phyloP scores from a whole-genome alignment of 2,113 vertebrate species.

The Oryzias celebensis region DNA sequence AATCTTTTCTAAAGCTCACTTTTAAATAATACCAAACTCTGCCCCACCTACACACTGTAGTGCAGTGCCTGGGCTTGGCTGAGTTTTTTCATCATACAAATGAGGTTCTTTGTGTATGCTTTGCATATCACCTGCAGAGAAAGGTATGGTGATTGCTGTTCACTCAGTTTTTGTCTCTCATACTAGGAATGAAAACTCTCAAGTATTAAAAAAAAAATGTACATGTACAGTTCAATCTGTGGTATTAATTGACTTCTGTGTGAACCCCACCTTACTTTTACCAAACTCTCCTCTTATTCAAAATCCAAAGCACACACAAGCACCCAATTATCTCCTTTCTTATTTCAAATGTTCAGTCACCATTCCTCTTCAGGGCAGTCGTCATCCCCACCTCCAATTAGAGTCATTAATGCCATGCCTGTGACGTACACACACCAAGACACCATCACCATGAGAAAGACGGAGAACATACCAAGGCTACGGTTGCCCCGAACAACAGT shows the following conservation, averaged over 20 bases:
- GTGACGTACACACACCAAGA: conserved; percentile 71
- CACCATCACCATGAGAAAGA: conserved; percentile 62
- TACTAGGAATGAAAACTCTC: conserved; percentile 25
- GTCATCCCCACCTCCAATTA: conserved; percentile 62
- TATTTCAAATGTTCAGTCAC: conserved; percentile 25
- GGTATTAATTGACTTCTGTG: conserved; percentile 4
- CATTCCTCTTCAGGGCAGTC: conserved; percentile 58
- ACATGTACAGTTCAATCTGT: background rate
- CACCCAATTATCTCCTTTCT: conserved; percentile 19
- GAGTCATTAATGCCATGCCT: conserved; percentile 64
- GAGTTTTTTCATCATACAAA: conserved; percentile 34
- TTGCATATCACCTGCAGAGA: conserved; percentile 40
- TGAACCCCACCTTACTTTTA: conserved; percentile 3
- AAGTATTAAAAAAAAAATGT: conserved; percentile 27
- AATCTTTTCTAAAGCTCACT: conserved; percentile 29
- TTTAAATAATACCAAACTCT: conserved; percentile 50
- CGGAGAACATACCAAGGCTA: conserved; percentile 89
- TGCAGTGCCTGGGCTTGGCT: conserved; percentile 23
- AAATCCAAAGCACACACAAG: conserved; percentile 12
- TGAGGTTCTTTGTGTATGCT: conserved; percentile 32
- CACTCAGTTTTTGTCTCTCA: conserved; percentile 19
- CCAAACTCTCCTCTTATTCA: background rate
- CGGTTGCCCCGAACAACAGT: conserved; percentile 92
- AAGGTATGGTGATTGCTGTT: conserved; percentile 30
- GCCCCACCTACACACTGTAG: conserved; percentile 7